A percentile compares a stretch with the other conserved stretches of the same genome.
Conservation (phyloP, 2,888 invertebrate genomes). For the Tiliacea citrago region DNA sequence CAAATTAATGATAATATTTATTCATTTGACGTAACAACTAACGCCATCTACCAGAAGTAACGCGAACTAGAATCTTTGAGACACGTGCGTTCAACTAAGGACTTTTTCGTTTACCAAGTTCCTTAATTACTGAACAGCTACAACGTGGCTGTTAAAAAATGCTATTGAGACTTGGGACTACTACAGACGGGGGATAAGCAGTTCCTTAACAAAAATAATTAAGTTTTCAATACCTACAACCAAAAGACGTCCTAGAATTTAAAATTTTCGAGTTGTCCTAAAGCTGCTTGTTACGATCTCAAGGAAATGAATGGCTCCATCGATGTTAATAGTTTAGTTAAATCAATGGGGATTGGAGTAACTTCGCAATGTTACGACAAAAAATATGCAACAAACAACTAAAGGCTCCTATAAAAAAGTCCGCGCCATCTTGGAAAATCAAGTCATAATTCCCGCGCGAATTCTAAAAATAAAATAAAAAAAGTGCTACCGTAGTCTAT, state of each 20-base stretch:
- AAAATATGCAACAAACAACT: not conserved
- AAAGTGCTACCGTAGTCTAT: slow-evolving; percentile 43
- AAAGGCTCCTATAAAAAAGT: not conserved
- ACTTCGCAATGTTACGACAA: not conserved
- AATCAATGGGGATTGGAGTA: not conserved
- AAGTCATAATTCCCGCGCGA: slow-evolving; percentile 51
- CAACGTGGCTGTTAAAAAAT: not conserved
- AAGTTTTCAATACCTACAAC: too few species aligned
- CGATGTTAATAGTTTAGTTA: too few species aligned
- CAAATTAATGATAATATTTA: slow-evolving; percentile 29
- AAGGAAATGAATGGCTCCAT: not conserved
- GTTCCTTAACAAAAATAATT: not conserved
- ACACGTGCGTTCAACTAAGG: slow-evolving; percentile 5
- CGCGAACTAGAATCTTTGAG: slow-evolving; percentile 22
- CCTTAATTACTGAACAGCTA: not conserved
- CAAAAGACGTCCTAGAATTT: not conserved
- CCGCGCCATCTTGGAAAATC: slow-evolving; percentile 45
- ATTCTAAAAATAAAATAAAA: slow-evolving; percentile 29
- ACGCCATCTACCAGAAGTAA: slow-evolving; percentile 47
- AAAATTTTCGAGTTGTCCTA: not conserved
- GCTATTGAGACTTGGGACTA: too few species aligned
- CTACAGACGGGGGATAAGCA: not conserved
- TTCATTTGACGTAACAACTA: slow-evolving; percentile 6
- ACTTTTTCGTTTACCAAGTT: not conserved
- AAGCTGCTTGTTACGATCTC: not conserved